Evolutionary conservation across 2,113 vertebrate species (phyloP).

Genomic region (Passer montanus): DNA sequence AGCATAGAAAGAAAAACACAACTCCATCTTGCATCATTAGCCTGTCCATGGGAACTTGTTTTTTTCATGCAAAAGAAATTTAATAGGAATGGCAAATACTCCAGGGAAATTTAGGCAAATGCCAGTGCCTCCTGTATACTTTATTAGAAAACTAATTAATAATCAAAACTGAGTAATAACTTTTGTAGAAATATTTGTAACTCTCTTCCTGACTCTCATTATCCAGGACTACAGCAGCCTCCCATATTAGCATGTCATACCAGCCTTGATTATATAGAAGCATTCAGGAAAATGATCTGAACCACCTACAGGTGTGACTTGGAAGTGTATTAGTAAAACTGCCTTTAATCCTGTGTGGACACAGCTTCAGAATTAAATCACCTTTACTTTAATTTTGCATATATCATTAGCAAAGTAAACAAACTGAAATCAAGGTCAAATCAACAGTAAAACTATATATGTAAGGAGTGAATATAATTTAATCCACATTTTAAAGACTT

Average conservation of each 20-base stretch:
- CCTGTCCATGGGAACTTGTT: neutral
- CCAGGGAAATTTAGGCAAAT: constrained; percentile 21
- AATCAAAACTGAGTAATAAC: neutral
- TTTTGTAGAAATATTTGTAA: constrained; percentile 10
- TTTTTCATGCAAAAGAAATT: neutral
- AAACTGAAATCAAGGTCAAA: neutral
- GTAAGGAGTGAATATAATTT: neutral
- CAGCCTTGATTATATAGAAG: neutral
- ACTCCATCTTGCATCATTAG: neutral
- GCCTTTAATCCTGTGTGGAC: neutral
- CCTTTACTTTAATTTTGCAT: neutral
- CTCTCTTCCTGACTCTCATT: neutral
- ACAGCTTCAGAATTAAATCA: neutral
- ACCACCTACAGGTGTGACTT: neutral
- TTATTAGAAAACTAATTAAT: constrained; percentile 16
- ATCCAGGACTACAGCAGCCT: neutral
- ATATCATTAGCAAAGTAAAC: neutral
- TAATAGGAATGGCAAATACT: neutral
- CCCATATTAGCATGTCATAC: neutral
- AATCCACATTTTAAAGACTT: neutral
- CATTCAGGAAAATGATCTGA: neutral
- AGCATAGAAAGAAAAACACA: neutral
- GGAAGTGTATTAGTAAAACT: neutral
- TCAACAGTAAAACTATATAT: neutral
- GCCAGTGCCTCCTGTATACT: neutral